A percentile compares a stretch with the other conserved stretches of the same genome.
Conservation (phyloP, 2,113 vertebrate species). For the Canis aureus region DNA sequence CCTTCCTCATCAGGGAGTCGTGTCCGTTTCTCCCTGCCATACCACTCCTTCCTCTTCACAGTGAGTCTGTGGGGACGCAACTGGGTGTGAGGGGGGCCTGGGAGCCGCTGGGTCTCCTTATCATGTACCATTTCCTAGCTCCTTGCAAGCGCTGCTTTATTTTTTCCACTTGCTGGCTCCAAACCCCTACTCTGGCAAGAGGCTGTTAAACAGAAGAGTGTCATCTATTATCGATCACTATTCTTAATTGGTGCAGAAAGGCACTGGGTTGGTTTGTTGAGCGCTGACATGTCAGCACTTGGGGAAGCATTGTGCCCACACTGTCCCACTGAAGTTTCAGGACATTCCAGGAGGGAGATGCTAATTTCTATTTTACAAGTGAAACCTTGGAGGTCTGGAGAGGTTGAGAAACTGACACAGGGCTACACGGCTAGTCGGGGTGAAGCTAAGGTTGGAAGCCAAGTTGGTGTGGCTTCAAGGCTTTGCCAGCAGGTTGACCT, state of each 20-base stretch:
- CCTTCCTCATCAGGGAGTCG: slow-evolving; percentile 82
- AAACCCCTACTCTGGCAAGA: neutral
- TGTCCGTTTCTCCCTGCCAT: slow-evolving; percentile 65
- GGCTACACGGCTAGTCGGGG: neutral
- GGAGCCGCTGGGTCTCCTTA: neutral
- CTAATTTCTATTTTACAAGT: slow-evolving; percentile 6
- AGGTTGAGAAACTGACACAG: neutral
- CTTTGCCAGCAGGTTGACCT: neutral
- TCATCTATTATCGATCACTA: neutral
- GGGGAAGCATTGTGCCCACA: neutral
- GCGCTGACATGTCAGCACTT: neutral
- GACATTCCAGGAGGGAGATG: neutral
- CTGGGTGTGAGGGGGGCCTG: neutral
- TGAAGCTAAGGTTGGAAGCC: neutral
- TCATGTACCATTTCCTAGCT: neutral
- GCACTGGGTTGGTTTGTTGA: neutral
- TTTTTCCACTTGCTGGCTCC: neutral
- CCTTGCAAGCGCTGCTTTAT: neutral
- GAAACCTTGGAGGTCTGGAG: slow-evolving; percentile 4
- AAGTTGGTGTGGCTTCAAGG: neutral
- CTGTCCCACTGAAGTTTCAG: neutral
- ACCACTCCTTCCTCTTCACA: slow-evolving; percentile 77
- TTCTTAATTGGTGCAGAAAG: neutral
- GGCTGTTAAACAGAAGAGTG: neutral
- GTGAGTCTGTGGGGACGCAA: slow-evolving; percentile 50